Conservation (phyloP, 2,888 invertebrate genomes). For the Epistrophe grossulariae region DNA sequence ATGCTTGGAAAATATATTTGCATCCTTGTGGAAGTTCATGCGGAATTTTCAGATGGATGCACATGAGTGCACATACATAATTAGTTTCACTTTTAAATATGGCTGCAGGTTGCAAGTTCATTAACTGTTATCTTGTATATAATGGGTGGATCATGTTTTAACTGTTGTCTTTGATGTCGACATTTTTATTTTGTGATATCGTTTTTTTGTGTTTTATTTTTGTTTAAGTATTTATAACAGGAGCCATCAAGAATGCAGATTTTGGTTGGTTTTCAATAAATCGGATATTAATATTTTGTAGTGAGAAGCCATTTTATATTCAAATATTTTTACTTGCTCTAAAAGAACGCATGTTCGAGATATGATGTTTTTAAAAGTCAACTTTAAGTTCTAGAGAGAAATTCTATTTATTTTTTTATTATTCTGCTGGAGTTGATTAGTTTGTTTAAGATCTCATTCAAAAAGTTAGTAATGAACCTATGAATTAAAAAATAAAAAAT, state of each 20-base stretch:
- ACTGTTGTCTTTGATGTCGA: slow-evolving; percentile 55
- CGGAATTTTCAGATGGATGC: slow-evolving; percentile 72
- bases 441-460: too few relatives aligned
- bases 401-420: too few relatives aligned
- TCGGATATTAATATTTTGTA: neutral
- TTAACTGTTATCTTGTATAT: slow-evolving; percentile 56
- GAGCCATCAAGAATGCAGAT: slow-evolving; percentile 3
- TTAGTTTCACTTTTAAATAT: slow-evolving; percentile 76
- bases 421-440: too few relatives aligned
- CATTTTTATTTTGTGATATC: slow-evolving; percentile 37
- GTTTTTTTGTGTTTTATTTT: slow-evolving; percentile 10
- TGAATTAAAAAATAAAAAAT: too few relatives aligned
- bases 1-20: slow-evolving; percentile 49
- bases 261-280: slow-evolving; percentile 1
- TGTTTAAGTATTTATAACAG: neutral
- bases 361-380: too few relatives aligned
- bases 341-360: too few relatives aligned
- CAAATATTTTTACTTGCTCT: too few relatives aligned
- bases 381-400: too few relatives aligned
- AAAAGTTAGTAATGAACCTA: too few relatives aligned
- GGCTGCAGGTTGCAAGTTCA: slow-evolving; percentile 73
- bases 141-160: slow-evolving; percentile 69
- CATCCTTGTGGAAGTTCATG: slow-evolving; percentile 69
- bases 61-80: slow-evolving; percentile 74
- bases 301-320: slow-evolving; percentile 16